Evolutionary conservation across 2,113 vertebrate species (phyloP).

Genomic region (Grammomys surdaster): DNA sequence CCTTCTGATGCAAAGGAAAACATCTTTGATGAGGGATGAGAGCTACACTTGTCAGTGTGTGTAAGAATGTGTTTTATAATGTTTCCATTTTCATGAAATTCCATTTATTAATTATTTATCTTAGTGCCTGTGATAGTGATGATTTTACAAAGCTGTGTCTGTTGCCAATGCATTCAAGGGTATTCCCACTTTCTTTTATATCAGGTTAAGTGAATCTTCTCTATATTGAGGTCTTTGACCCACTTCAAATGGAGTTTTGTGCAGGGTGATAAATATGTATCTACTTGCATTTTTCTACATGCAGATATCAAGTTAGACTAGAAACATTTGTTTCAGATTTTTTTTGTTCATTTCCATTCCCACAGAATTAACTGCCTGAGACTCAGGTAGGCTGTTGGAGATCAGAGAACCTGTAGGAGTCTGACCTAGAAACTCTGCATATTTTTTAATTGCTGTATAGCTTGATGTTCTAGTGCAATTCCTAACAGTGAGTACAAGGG

Average conservation of each 20-base stretch:
- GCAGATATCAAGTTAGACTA: neutral
- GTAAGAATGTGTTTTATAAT: neutral
- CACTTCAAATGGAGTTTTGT: neutral
- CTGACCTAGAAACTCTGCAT: too few species aligned
- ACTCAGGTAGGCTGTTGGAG: too few species aligned
- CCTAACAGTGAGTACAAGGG: too few species aligned
- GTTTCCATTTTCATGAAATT: neutral
- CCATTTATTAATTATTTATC: neutral
- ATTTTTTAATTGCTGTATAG: too few species aligned
- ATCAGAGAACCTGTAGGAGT: too few species aligned
- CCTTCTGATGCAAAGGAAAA: neutral
- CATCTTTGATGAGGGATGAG: neutral
- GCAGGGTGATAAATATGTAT: neutral
- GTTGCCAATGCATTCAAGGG: neutral
- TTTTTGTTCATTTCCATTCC: neutral
- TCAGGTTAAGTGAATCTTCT: neutral
- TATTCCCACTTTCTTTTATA: neutral
- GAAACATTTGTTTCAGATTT: neutral
- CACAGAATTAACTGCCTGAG: too few species aligned
- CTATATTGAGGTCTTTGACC: neutral
- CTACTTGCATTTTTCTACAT: neutral
- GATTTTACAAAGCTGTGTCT: neutral
- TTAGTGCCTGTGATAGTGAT: neutral
- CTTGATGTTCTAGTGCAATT: too few species aligned
- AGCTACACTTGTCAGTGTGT: neutral